These are phyloP conservation scores for Dione vanillae DNA, from an alignment of 2,888 invertebrate species.

Conservation along the genomic window DNA sequence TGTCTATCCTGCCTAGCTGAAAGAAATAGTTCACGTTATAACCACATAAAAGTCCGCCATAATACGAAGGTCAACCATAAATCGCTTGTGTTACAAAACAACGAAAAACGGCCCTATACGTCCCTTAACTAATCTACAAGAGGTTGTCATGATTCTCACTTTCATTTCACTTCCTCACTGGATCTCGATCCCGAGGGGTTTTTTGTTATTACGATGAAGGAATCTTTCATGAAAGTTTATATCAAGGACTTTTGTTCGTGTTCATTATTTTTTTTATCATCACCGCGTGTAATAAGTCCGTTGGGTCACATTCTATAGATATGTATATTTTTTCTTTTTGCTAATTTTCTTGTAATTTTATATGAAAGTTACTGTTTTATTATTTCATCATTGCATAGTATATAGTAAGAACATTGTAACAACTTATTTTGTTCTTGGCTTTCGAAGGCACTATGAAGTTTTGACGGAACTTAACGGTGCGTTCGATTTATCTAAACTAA, in stretches of 20 bases:
- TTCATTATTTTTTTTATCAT: constrained; percentile 3
- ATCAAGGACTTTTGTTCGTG: constrained; percentile 5
- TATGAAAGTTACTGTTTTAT: background rate
- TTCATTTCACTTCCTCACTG: constrained; percentile 7
- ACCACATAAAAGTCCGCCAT: too few relatives aligned
- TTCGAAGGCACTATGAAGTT: too few relatives aligned
- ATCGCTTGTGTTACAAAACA: constrained; percentile 8
- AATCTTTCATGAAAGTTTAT: constrained; percentile 5
- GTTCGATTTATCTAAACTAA: too few relatives aligned
- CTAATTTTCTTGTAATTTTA: background rate
- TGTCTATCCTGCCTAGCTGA: too few relatives aligned
- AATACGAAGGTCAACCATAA: background rate
- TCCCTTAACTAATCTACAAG: constrained; percentile 23
- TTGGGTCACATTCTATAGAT: too few relatives aligned
- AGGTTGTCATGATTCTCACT: constrained; percentile 18
- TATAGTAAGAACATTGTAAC: too few relatives aligned
- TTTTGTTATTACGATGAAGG: constrained; percentile 4
- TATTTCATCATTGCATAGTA: too few relatives aligned
- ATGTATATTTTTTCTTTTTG: background rate
- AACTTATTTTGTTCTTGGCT: too few relatives aligned
- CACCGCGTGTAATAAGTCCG: background rate
- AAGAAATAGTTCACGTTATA: too few relatives aligned
- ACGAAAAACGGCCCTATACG: background rate
- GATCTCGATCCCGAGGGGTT: constrained; percentile 5
- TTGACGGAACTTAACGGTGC: too few relatives aligned